Conservation (phyloP, 2,888 invertebrate species). For the Hyppa rectilinea region DNA sequence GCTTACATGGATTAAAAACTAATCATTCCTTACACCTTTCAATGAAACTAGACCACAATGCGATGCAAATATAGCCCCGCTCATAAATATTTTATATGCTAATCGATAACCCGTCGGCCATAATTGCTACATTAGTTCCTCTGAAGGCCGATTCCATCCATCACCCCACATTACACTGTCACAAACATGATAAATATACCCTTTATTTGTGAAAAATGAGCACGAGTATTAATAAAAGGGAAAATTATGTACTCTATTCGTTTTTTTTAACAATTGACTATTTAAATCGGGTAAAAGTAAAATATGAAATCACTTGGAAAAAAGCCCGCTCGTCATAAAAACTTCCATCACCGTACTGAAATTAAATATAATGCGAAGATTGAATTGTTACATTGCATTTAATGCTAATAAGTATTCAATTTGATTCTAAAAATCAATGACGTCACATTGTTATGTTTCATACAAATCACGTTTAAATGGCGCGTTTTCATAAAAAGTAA, state of each 20-base stretch:
- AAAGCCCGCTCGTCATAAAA: too few relatives aligned
- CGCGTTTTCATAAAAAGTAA: too few relatives aligned
- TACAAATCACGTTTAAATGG: too few relatives aligned
- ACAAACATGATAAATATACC: constrained; percentile 34
- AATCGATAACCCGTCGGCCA: constrained; percentile 28
- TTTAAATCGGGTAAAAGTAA: too few relatives aligned
- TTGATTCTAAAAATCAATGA: too few relatives aligned
- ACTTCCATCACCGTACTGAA: too few relatives aligned
- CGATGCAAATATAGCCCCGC: constrained; percentile 10
- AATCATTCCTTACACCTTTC: not conserved
- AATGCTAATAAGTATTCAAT: too few relatives aligned
- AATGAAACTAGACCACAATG: not conserved
- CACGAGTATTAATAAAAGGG: constrained; percentile 7
- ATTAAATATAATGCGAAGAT: too few relatives aligned
- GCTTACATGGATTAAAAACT: not conserved
- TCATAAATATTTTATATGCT: constrained; percentile 25
- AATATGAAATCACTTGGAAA: too few relatives aligned
- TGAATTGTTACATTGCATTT: too few relatives aligned
- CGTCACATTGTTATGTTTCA: too few relatives aligned
- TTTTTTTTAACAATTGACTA: not conserved
- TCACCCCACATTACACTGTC: constrained; percentile 27
- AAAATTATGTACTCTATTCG: not conserved
- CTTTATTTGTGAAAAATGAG: constrained; percentile 36
- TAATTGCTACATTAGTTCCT: constrained; percentile 31
- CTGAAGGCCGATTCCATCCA: constrained; percentile 30